Conservation (phyloP, 1,140 invertebrate species). For the Saccostrea echinata region DNA sequence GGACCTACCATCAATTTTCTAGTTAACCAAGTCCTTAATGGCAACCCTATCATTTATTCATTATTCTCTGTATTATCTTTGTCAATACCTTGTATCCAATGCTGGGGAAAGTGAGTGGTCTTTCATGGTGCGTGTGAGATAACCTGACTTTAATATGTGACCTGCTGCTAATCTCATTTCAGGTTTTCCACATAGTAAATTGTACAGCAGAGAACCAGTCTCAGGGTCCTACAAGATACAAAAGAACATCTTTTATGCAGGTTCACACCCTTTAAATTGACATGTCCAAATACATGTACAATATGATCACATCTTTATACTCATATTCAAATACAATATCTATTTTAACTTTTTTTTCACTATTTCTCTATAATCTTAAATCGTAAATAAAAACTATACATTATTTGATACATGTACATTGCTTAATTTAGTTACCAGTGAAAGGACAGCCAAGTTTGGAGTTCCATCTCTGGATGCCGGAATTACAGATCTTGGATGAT, state of each 20-base stretch:
- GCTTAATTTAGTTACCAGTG: neutral
- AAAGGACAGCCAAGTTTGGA: constrained; percentile 20
- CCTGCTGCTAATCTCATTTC: neutral
- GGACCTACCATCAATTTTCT: no score
- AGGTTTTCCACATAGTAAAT: constrained; percentile 25
- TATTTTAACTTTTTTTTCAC: no score
- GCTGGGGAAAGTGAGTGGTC: neutral
- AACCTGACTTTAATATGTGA: constrained; percentile 5
- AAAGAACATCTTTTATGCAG: neutral
- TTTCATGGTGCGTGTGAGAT: constrained; percentile 10
- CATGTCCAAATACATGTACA: no score
- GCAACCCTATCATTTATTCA: no score
- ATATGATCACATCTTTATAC: no score
- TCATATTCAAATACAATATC: no score
- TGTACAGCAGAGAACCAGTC: constrained; percentile 17
- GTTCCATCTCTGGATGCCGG: constrained; percentile 22
- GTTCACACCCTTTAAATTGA: no score
- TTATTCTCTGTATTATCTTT: no score
- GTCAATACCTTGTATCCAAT: neutral
- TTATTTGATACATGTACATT: neutral
- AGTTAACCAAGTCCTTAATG: no score
- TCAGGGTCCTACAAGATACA: neutral
- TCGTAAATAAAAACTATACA: no score
- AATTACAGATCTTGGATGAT: constrained; percentile 37
- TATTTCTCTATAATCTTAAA: no score